Conservation (phyloP, 2,888 invertebrate genomes). For the Ophion ellenae region DNA sequence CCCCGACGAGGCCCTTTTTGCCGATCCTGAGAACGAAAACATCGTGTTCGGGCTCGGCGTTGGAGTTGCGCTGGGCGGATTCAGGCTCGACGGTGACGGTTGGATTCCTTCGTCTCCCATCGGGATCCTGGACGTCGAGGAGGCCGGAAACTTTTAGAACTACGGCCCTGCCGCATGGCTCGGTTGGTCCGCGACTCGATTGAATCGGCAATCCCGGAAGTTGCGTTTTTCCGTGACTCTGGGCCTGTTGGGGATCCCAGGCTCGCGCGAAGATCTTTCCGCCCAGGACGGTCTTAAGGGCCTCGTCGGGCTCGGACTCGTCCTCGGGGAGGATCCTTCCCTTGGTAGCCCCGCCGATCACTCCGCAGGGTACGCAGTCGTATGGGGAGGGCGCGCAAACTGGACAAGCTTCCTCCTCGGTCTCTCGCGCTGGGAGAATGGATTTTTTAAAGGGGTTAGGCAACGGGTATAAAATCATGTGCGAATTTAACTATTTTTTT, state of each 20-base stretch:
- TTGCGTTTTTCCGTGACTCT: not conserved
- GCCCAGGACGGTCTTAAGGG: slow-evolving; percentile 29
- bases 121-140: slow-evolving; percentile 68
- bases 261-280: slow-evolving; percentile 37
- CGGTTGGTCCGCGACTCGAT: slow-evolving; percentile 72
- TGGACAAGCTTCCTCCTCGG: slow-evolving; percentile 50
- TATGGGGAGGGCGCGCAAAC: slow-evolving; percentile 66
- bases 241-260: slow-evolving; percentile 39
- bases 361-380: slow-evolving; percentile 71
- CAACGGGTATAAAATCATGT: too few species aligned
- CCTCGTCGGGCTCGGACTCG: slow-evolving; percentile 6
- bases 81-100: slow-evolving; percentile 76
- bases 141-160: slow-evolving; percentile 81
- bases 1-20: slow-evolving; percentile 88
- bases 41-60: slow-evolving; percentile 89
- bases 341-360: slow-evolving; percentile 55
- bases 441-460: not conserved
- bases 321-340: not conserved
- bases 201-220: slow-evolving; percentile 65
- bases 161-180: slow-evolving; percentile 77
- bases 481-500: too few species aligned
- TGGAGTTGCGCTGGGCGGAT: slow-evolving; percentile 77
- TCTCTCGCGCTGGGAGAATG: not conserved
- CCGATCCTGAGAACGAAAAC: slow-evolving; percentile 90
- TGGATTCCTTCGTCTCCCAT: slow-evolving; percentile 69